A percentile compares a stretch with the other conserved stretches of the same genome.
These are phyloP conservation scores for Oryzias dopingdopingensis DNA, from an alignment of 2,797 vertebrate genomes.

Conservation along the genomic window DNA sequence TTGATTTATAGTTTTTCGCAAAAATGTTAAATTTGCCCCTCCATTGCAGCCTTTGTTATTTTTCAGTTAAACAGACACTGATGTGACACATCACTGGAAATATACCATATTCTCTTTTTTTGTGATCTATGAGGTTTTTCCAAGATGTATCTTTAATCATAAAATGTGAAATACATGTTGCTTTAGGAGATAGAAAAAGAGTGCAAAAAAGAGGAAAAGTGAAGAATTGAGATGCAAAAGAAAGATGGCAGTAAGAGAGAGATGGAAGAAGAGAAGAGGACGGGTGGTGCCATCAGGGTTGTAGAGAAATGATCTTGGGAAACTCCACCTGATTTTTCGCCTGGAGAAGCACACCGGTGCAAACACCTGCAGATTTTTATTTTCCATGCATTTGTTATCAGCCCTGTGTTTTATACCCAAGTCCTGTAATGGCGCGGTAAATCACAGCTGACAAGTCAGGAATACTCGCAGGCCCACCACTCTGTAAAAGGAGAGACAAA, in stretches of 20 bases:
- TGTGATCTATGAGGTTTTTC: too few relatives aligned
- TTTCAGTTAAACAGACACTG: too few relatives aligned
- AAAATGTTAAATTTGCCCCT: too few relatives aligned
- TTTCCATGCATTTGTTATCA: slow-evolving; percentile 64
- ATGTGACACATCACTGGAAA: too few relatives aligned
- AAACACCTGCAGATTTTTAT: slow-evolving; percentile 64
- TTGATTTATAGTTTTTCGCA: too few relatives aligned
- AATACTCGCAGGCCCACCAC: slow-evolving; percentile 28
- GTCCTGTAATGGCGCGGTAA: slow-evolving; percentile 52
- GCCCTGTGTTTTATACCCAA: slow-evolving; percentile 47
- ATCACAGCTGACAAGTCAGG: slow-evolving; percentile 59
- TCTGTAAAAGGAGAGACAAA: slow-evolving; percentile 39
- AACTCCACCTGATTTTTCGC: slow-evolving; percentile 37
- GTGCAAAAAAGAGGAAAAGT: slow-evolving; percentile 2
- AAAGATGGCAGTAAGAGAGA: slow-evolving; percentile 33
- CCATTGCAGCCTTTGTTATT: too few relatives aligned
- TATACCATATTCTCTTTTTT: too few relatives aligned
- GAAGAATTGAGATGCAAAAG: slow-evolving; percentile 28
- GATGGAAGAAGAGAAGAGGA: slow-evolving; percentile 34
- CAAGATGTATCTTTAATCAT: slow-evolving; percentile 24
- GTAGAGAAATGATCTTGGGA: slow-evolving; percentile 51
- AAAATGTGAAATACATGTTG: slow-evolving; percentile 24
- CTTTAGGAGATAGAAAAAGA: slow-evolving; percentile 17
- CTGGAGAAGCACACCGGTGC: slow-evolving; percentile 48
- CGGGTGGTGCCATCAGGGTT: slow-evolving; percentile 37